Evolutionary conservation across 2,888 invertebrate genomes (phyloP).

Genomic region (Loripinus fragilis): DNA sequence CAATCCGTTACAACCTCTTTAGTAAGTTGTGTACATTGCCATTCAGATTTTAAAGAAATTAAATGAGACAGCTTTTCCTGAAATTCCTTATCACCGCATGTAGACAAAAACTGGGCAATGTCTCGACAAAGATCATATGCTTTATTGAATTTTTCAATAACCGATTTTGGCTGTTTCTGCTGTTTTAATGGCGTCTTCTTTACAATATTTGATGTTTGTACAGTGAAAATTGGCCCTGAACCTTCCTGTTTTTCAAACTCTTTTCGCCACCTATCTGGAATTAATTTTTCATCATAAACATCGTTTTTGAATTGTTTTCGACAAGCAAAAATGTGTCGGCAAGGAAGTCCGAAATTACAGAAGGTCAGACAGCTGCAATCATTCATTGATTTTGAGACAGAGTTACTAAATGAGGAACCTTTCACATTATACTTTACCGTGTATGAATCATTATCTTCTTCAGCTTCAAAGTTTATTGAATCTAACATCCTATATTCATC

Average conservation of each 20-base stretch:
- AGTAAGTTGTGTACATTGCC: slow-evolving; percentile 16
- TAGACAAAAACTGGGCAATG: slow-evolving; percentile 15
- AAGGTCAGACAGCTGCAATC: slow-evolving; percentile 5
- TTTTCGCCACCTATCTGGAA: slow-evolving; percentile 17
- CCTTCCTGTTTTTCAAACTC: slow-evolving; percentile 11
- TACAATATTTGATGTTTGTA: background rate
- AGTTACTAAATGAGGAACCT: background rate
- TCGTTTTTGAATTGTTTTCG: background rate
- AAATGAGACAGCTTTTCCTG: slow-evolving; percentile 6
- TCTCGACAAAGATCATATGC: slow-evolving; percentile 12
- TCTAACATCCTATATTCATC: slow-evolving; percentile 5
- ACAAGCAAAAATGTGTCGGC: slow-evolving; percentile 19
- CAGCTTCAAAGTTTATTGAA: background rate
- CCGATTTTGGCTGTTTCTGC: background rate
- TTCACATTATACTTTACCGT: background rate
- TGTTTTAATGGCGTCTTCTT: background rate
- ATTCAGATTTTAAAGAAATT: slow-evolving; percentile 1
- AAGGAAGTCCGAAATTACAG: slow-evolving; percentile 16
- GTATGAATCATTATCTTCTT: slow-evolving; percentile 7
- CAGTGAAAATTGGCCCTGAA: background rate
- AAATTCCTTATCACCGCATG: slow-evolving; percentile 13
- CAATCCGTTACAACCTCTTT: background rate
- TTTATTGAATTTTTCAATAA: slow-evolving; percentile 14
- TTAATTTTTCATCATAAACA: background rate
- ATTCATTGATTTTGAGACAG: background rate